Conservation (phyloP, 2,888 invertebrate genomes). For the Lymantria monacha region DNA sequence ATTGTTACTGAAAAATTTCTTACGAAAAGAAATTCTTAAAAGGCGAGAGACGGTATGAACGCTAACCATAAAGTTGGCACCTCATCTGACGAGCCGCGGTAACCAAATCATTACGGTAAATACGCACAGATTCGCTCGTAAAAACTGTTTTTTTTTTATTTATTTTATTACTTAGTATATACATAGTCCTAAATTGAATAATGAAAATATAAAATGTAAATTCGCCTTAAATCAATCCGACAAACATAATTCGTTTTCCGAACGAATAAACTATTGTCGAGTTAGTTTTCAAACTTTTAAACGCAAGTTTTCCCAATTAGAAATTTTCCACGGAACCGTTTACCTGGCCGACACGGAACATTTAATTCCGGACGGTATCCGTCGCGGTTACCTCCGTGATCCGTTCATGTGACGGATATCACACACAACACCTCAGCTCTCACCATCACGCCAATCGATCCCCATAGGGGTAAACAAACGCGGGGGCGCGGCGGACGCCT, state of each 20-base stretch:
- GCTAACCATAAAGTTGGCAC: constrained; percentile 40
- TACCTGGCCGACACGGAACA: constrained; percentile 42
- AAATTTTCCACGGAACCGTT: constrained; percentile 27
- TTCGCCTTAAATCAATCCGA: constrained; percentile 22
- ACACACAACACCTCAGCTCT: constrained; percentile 73
- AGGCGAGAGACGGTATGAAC: constrained; percentile 24
- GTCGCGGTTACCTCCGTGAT: constrained; percentile 25
- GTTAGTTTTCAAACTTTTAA: constrained; percentile 9
- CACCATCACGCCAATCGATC: constrained; percentile 53
- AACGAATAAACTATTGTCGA: constrained; percentile 10
- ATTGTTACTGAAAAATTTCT: constrained; percentile 12
- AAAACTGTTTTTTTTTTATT: constrained; percentile 51
- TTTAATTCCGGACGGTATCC: constrained; percentile 23
- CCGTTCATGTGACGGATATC: constrained; percentile 32
- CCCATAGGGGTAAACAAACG: constrained; percentile 59
- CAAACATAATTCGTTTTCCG: constrained; percentile 10
- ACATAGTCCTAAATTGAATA: constrained; percentile 34
- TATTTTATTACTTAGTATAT: constrained; percentile 53
- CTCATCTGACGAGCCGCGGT: constrained; percentile 35
- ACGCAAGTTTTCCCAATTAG: constrained; percentile 9
- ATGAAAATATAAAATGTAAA: constrained; percentile 29
- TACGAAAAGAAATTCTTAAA: constrained; percentile 23
- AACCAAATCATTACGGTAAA: constrained; percentile 48
- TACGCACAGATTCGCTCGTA: constrained; percentile 56
- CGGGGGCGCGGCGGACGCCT: constrained; percentile 67